A percentile compares a stretch with the other conserved stretches of the same genome.
phyloP scores from a whole-genome alignment of 2,888 invertebrate genomes.

The Plagodis pulveraria region DNA sequence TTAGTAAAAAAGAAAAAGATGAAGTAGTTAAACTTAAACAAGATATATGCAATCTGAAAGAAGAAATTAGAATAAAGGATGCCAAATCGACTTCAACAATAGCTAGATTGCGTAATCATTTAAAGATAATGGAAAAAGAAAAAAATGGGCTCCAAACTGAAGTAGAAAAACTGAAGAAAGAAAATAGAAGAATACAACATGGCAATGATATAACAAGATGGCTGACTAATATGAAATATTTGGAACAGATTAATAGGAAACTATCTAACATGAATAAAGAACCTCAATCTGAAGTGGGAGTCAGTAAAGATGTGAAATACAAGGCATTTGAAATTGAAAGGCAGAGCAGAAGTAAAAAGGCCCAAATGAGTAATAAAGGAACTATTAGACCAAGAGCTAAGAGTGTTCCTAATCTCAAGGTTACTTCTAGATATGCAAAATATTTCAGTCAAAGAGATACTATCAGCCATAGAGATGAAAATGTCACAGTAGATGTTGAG shows the following conservation, averaged over 20 bases:
- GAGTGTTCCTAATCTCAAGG: constrained; percentile 80
- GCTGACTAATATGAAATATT: constrained; percentile 88
- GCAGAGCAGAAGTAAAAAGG: constrained; percentile 62
- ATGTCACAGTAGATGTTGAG: constrained; percentile 46
- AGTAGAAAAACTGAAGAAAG: constrained; percentile 87
- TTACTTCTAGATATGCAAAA: constrained; percentile 79
- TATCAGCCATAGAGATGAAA: constrained; percentile 60
- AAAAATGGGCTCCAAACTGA: constrained; percentile 87
- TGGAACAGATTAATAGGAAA: constrained; percentile 90
- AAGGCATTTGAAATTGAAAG: constrained; percentile 75
- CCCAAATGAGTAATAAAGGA: constrained; percentile 43
- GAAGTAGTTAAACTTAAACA: constrained; percentile 87
- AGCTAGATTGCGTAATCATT: constrained; percentile 89
- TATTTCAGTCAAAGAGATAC: constrained; percentile 79
- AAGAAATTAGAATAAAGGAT: constrained; percentile 89
- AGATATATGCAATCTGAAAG: constrained; percentile 87
- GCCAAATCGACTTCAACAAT: constrained; percentile 89
- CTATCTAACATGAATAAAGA: constrained; percentile 64
- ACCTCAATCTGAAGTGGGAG: constrained; percentile 54
- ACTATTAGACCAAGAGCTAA: constrained; percentile 67
- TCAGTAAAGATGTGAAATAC: constrained; percentile 65
- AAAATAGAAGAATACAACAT: constrained; percentile 86
- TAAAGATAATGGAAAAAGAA: constrained; percentile 90
- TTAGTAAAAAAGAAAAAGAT: constrained; percentile 88
- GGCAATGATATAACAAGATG: constrained; percentile 83